A percentile compares a stretch with the other conserved stretches of the same genome.
phyloP scores from a whole-genome alignment of 2,888 invertebrate species.

The Drosophila melanosoma region DNA sequence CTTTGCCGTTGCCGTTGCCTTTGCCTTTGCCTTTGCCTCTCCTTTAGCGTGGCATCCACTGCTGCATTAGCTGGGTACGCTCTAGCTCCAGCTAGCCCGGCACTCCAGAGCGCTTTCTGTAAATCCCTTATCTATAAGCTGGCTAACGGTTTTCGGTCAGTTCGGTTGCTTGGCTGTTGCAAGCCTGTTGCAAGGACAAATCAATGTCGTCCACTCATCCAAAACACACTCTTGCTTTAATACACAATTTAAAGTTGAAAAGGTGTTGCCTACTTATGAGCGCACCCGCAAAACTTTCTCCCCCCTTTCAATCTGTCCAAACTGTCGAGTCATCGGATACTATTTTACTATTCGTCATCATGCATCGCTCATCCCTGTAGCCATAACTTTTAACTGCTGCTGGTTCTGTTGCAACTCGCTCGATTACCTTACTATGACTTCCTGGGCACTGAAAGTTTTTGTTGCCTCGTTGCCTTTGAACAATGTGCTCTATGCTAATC shows the following conservation, averaged over 20 bases:
- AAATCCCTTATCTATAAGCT: conserved; percentile 47
- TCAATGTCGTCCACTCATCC: conserved; percentile 40
- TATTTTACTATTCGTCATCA: conserved; percentile 59
- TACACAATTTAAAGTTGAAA: conserved; percentile 8
- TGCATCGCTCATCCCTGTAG: conserved; percentile 39
- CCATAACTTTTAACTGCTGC: conserved; percentile 3
- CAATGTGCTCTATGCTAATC: conserved; percentile 66
- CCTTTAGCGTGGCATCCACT: conserved; percentile 27
- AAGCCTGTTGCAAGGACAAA: conserved; percentile 30
- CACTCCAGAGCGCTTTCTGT: conserved; percentile 20
- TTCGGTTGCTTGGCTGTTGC: conserved; percentile 1
- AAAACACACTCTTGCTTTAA: conserved; percentile 24
- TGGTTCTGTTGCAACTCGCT: conserved; percentile 8
- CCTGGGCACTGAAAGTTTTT: conserved; percentile 49
- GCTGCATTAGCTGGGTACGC: conserved; percentile 17
- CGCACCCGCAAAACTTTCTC: conserved; percentile 9
- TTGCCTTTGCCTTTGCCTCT: conserved; percentile 20
- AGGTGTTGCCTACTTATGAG: conserved; percentile 35
- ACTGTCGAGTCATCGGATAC: conserved; percentile 52
- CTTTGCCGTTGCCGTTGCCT: conserved; percentile 13
- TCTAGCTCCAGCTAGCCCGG: background rate
- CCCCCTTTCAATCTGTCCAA: conserved; percentile 9
- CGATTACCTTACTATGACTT: conserved; percentile 78
- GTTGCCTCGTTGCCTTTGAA: conserved; percentile 39
- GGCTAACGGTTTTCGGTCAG: conserved; percentile 47